Conservation (phyloP, 2,888 invertebrate genomes). For the Agonopterix alstromeriana region DNA sequence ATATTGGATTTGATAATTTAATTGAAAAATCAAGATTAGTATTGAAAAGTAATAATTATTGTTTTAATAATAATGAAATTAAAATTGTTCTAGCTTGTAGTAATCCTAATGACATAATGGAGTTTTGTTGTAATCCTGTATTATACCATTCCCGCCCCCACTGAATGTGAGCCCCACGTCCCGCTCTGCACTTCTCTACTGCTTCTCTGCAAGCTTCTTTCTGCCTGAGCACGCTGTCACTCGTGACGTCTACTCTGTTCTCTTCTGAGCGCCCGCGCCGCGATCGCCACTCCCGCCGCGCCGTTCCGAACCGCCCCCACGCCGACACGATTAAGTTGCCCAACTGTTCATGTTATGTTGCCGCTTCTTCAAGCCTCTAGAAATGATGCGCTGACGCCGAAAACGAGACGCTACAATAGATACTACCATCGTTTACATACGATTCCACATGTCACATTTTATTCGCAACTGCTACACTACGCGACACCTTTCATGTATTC, state of each 20-base stretch:
- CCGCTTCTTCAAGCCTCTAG: conserved; percentile 66
- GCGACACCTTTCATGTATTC: background rate
- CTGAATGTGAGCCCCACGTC: conserved; percentile 73
- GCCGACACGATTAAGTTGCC: conserved; percentile 59
- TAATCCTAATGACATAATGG: conserved; percentile 51
- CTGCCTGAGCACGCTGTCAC: conserved; percentile 74
- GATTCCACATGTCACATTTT: too few relatives aligned
- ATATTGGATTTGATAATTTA: conserved; percentile 41
- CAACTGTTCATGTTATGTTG: conserved; percentile 56
- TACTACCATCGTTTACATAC: background rate
- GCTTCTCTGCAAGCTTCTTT: conserved; percentile 77
- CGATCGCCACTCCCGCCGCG: conserved; percentile 20
- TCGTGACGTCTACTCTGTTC: conserved; percentile 50
- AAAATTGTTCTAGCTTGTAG: conserved; percentile 55
- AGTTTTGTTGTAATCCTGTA: conserved; percentile 71
- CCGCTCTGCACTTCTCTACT: conserved; percentile 77
- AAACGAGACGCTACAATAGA: conserved; percentile 3
- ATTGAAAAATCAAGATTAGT: conserved; percentile 21
- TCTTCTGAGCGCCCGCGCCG: conserved; percentile 50
- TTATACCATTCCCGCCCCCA: conserved; percentile 67
- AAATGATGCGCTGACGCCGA: conserved; percentile 48
- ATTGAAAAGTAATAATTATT: conserved; percentile 5
- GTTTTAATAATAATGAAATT: conserved; percentile 27
- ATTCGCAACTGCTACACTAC: too few relatives aligned
- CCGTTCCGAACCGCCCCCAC: conserved; percentile 40